Evolutionary conservation across 2,113 vertebrate genomes (phyloP).

Genomic region (Pelusios castaneus): DNA sequence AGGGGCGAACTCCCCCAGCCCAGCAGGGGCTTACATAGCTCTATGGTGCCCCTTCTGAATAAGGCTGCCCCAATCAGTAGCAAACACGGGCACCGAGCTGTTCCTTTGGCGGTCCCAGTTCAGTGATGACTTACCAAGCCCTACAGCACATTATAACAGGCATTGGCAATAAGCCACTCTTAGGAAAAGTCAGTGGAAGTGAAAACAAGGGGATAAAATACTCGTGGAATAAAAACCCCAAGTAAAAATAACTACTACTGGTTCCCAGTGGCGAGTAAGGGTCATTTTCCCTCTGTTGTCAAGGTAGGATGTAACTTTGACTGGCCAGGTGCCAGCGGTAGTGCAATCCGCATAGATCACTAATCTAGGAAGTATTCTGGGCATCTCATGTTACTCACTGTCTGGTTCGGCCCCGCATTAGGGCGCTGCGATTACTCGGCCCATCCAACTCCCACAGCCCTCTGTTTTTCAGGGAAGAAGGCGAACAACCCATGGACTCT

Average conservation of each 20-base stretch:
- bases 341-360: slow-evolving; percentile 4
- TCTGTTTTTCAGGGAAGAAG: neutral
- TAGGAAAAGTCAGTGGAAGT: neutral
- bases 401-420: slow-evolving; percentile 45
- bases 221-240: neutral
- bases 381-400: slow-evolving; percentile 12
- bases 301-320: neutral
- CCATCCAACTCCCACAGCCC: slow-evolving; percentile 28
- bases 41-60: accelerated
- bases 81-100: accelerated
- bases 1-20: neutral
- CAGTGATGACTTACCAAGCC: neutral
- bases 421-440: slow-evolving; percentile 31
- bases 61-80: neutral
- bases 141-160: neutral
- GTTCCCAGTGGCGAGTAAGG: neutral
- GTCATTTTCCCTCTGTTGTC: neutral
- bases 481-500: accelerated
- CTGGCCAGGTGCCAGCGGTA: neutral
- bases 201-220: neutral
- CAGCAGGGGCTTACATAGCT: accelerated
- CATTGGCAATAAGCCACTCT: accelerated
- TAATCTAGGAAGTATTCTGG: slow-evolving; percentile 11
- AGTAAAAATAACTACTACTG: neutral
- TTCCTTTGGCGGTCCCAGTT: neutral